Evolutionary conservation across 1,140 invertebrate species (phyloP).

Genomic region (Panulirus ornatus): DNA sequence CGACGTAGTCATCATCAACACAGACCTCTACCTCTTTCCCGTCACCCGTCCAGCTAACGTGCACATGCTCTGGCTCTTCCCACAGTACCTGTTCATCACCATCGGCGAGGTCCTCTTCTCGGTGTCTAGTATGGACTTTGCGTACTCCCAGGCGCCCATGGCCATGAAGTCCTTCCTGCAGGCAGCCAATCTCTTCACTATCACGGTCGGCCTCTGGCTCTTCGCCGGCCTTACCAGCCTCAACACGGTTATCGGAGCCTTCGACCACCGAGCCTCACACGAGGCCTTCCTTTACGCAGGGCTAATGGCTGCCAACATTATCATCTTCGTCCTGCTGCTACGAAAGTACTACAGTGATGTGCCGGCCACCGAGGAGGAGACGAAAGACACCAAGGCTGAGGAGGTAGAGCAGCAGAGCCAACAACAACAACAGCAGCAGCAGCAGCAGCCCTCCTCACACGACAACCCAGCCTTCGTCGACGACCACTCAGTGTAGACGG

Average conservation of each 20-base stretch:
- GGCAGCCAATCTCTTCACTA: slow-evolving; percentile 92
- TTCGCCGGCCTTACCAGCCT: slow-evolving; percentile 89
- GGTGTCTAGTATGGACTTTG: slow-evolving; percentile 93
- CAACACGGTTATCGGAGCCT: slow-evolving; percentile 84
- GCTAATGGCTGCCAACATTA: slow-evolving; percentile 85
- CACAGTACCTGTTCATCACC: slow-evolving; percentile 92
- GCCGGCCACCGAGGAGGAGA: slow-evolving; percentile 29
- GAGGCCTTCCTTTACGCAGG: slow-evolving; percentile 94
- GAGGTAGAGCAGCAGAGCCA: background rate
- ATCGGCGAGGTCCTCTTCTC: slow-evolving; percentile 92
- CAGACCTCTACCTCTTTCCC: background rate
- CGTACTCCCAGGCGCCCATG: slow-evolving; percentile 90
- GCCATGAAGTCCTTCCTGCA: slow-evolving; percentile 95
- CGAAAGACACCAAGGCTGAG: background rate
- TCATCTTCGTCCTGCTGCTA: slow-evolving; percentile 89
- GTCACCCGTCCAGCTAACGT: slow-evolving; percentile 85
- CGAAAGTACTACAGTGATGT: slow-evolving; percentile 78
- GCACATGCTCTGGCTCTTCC: slow-evolving; percentile 89
- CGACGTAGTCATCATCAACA: slow-evolving; percentile 55
- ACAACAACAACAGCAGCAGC: background rate
- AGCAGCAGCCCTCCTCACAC: background rate
- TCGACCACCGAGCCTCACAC: slow-evolving; percentile 84
- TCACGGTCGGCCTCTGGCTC: slow-evolving; percentile 80
- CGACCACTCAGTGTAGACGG: slow-evolving; percentile 25
- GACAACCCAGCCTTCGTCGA: slow-evolving; percentile 37